Conservation (phyloP, 2,888 invertebrate genomes). For the Argyra leucocephala region DNA sequence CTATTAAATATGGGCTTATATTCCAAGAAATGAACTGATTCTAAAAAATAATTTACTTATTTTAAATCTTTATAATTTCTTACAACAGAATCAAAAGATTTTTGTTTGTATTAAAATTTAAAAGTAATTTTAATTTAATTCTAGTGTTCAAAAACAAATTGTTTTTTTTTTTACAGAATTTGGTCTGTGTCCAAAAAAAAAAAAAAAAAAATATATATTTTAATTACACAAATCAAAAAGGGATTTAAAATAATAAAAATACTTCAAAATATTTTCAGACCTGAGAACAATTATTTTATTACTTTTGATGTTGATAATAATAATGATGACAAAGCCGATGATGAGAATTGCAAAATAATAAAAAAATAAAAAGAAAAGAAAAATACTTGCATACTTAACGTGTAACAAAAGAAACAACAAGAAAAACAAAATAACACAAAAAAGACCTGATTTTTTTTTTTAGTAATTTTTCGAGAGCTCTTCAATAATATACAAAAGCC, state of each 20-base stretch:
- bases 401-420: background rate
- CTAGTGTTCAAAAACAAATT: too few relatives aligned
- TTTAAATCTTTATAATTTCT: too few relatives aligned
- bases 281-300: constrained; percentile 1
- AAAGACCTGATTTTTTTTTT: background rate
- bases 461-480: background rate
- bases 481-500: background rate
- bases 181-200: background rate
- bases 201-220: too few relatives aligned
- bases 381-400: background rate
- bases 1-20: too few relatives aligned
- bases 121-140: too few relatives aligned
- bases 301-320: constrained; percentile 6
- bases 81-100: too few relatives aligned
- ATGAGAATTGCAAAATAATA: too few relatives aligned
- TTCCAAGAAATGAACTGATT: too few relatives aligned
- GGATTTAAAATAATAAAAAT: constrained; percentile 1
- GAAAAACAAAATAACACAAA: too few relatives aligned
- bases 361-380: background rate
- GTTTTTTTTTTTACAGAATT: too few relatives aligned
- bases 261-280: background rate
- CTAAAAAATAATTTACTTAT: too few relatives aligned
- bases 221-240: background rate
- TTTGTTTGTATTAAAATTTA: too few relatives aligned
- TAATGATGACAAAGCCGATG: background rate